Percentiles rank a stretch among this genome's conserved stretches.
Conservation (phyloP, 37 sponge, comb jelly and placozoan species). For the Diacarnus erythraeanus region DNA sequence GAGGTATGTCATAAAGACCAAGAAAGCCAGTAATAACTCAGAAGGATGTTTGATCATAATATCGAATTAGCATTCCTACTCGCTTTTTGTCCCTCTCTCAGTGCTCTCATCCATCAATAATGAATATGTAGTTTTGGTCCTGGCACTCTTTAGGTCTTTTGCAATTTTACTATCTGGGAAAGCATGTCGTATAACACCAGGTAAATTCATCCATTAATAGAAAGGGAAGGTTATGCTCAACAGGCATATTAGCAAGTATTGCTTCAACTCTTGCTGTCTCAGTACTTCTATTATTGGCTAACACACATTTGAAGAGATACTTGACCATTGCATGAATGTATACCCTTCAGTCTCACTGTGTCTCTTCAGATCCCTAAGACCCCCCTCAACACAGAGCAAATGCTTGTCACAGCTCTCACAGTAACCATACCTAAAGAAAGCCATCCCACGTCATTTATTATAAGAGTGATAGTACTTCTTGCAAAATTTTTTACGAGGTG, state of each 20-base stretch:
- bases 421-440: not conserved
- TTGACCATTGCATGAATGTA: not conserved
- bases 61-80: not conserved
- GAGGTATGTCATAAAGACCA: conserved; percentile 4
- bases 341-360: not conserved
- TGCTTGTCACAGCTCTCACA: not conserved
- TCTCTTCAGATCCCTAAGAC: not conserved
- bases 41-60: too few species aligned
- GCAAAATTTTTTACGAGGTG: too few species aligned
- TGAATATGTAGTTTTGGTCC: conserved; percentile 4
- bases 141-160: not conserved
- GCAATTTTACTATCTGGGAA: conserved; percentile 8
- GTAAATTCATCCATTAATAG: conserved; percentile 5
- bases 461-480: too few species aligned
- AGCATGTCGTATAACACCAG: conserved; percentile 16
- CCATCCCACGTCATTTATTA: not conserved
- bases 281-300: not conserved
- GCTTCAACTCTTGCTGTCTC: conserved; percentile 19
- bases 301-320: not conserved
- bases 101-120: conserved; percentile 12
- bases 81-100: conserved; percentile 7
- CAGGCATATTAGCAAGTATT: not conserved
- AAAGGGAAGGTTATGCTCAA: conserved; percentile 26
- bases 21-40: not conserved
- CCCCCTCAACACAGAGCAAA: not conserved